Evolutionary conservation across 2,888 invertebrate species (phyloP), one percentile per base, ranked within the genome.

Genomic region (Tetragonula carbonaria): DNA sequence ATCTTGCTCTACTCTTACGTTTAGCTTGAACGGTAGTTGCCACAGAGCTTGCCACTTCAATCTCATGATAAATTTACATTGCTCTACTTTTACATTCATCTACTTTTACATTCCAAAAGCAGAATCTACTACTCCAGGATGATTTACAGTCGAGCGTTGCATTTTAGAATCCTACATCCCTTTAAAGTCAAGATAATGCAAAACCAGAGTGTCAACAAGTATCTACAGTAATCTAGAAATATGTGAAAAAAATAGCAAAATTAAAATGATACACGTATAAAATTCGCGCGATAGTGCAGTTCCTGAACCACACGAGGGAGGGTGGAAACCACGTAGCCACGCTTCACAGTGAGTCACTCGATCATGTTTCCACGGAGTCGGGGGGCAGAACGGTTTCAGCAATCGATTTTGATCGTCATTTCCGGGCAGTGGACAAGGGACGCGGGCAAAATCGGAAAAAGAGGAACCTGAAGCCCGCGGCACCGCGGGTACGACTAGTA

Each of bases 341-440:
- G 28, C 57, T 45, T 45, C 66, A 28, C 16, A 73, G 33, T 79
- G 81, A 74, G 62, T 79, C 80, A 79, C 33, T 65, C 62, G 79
- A 63, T 78, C 59, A 2, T 59, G 28, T 55, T 55, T 70, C 70
- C 14, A 16, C 21, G 53, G 53, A n/a, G 71, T 72, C 18, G 68
- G 13, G 33, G 38, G 62, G 13, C 68, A 28, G 33, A 45, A 66
- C 33, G 75, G 75, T 86, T 78, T 74, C 66, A 51, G 59, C 50
- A 73, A 78, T 85, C 81, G 81, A 85, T 86, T 85, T 70, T 78
- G 80, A 72, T 78, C 62, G 65, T 77, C 33, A 71, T 68, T 86
- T 86, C 86, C 86, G 80, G 70, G 66, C 53, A 62, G 28, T 33
- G 57, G 74, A 21, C 13, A 50, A 53, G 59, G 38, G 38, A 38